Percentiles rank a stretch among this genome's conserved stretches.
phyloP scores from a whole-genome alignment of 2,113 vertebrate genomes.

The Lethenteron reissneri region DNA sequence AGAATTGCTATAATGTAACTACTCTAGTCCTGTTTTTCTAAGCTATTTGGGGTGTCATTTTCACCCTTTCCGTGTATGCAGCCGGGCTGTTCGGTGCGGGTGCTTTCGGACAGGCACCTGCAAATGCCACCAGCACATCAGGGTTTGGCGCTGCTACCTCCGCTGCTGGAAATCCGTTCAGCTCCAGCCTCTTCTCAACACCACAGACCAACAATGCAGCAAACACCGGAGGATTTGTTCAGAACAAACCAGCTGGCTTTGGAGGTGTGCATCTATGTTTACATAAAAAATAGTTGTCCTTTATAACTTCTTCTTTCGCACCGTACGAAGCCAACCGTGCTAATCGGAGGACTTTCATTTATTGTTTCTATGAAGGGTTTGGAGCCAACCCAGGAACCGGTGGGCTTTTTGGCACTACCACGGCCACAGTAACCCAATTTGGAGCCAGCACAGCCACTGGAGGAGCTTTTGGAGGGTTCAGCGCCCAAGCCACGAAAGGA shows the following conservation, averaged over 20 bases:
- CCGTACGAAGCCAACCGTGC: neutral
- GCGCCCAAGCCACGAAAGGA: constrained; percentile 45
- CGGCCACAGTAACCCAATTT: constrained; percentile 30
- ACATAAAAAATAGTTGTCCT: neutral
- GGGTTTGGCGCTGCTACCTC: neutral
- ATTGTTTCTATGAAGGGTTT: neutral
- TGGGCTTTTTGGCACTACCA: neutral
- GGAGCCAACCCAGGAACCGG: neutral
- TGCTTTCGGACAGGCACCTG: neutral
- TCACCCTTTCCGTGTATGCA: neutral
- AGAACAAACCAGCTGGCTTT: constrained; percentile 60
- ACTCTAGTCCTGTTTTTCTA: neutral
- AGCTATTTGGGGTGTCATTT: neutral
- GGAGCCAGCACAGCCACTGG: constrained; percentile 68
- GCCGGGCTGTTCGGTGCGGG: neutral
- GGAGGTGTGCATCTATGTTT: constrained; percentile 25
- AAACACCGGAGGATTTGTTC: constrained; percentile 36
- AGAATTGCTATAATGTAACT: neutral
- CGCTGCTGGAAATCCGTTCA: too few relatives aligned
- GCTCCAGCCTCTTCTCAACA: constrained; percentile 47
- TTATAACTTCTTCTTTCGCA: neutral
- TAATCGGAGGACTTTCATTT: neutral
- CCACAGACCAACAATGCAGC: constrained; percentile 40
- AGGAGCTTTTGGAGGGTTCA: constrained; percentile 70
- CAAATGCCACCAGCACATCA: constrained; percentile 9